A percentile compares a stretch with the other conserved stretches of the same genome.
Evolutionary conservation across 2,113 vertebrate genomes (phyloP).

Genomic region (Sapayoa aenigma): DNA sequence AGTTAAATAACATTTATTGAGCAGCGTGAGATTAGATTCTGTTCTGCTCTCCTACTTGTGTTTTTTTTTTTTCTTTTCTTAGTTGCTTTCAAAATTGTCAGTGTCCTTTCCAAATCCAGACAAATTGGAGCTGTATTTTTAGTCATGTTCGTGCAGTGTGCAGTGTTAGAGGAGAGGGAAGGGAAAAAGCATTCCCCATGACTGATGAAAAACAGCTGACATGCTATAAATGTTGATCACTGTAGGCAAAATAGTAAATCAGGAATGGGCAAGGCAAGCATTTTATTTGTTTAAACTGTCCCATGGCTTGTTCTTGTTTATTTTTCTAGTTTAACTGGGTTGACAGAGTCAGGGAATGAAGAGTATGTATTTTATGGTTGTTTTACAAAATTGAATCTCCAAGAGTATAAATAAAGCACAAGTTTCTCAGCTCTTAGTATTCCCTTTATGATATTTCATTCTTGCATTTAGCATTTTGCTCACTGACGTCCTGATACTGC

Average conservation of each 20-base stretch:
- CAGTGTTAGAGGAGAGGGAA: background rate
- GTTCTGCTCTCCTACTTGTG: background rate
- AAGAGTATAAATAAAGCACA: background rate
- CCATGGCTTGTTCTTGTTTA: conserved; percentile 16
- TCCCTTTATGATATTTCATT: background rate
- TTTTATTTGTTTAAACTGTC: conserved; percentile 25
- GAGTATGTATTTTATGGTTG: background rate
- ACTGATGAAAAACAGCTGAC: conserved; percentile 17
- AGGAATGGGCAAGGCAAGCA: background rate
- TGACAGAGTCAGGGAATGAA: conserved; percentile 3
- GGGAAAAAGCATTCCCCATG: background rate
- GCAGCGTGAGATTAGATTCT: background rate
- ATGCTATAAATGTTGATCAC: conserved; percentile 8
- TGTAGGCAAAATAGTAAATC: conserved; percentile 3
- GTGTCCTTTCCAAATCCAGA: background rate
- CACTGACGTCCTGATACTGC: background rate
- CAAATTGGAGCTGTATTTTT: background rate
- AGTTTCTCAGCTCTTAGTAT: background rate
- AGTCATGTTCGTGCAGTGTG: background rate
- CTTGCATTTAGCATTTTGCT: background rate
- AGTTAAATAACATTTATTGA: background rate
- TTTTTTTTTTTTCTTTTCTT: background rate
- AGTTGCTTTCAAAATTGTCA: background rate
- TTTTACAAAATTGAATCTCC: background rate
- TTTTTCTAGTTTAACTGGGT: conserved; percentile 28